phyloP scores from a whole-genome alignment of 1,140 invertebrate species.

The Drosophila nikananu region DNA sequence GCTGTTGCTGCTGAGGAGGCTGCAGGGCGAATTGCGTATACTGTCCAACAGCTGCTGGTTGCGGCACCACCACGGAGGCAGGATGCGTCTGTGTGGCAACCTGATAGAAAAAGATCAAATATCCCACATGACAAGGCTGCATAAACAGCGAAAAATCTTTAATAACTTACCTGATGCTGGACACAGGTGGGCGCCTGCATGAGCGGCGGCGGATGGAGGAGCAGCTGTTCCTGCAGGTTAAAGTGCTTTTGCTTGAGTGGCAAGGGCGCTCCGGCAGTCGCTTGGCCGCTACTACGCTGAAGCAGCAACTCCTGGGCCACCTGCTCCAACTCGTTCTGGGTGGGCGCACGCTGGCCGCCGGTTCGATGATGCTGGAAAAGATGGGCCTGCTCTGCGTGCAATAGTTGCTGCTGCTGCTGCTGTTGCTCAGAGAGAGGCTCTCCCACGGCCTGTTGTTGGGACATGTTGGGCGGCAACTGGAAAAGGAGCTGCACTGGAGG shows the following conservation, averaged over 20 bases:
- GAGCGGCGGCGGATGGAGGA: conserved; percentile 77
- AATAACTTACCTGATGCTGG: conserved; percentile 75
- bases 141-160: neutral
- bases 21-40: conserved; percentile 66
- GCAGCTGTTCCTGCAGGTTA: conserved; percentile 81
- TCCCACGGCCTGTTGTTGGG: conserved; percentile 47
- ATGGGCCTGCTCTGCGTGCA: conserved; percentile 82
- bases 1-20: conserved; percentile 59
- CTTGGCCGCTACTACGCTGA: conserved; percentile 74
- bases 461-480: conserved; percentile 71
- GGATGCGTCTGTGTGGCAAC: conserved; percentile 87
- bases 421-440: conserved; percentile 23
- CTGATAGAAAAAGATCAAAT: conserved; percentile 73
- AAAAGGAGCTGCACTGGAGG: conserved; percentile 83
- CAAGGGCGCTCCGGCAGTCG: conserved; percentile 36
- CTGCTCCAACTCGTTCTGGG: conserved; percentile 81
- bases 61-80: conserved; percentile 76
- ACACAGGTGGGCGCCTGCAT: conserved; percentile 75
- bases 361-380: conserved; percentile 85
- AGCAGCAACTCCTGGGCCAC: conserved; percentile 75
- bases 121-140: neutral
- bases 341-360: conserved; percentile 80
- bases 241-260: conserved; percentile 83
- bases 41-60: conserved; percentile 58
- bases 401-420: conserved; percentile 51